These are phyloP conservation scores for Dichetophora obliterata DNA, from an alignment of 2,888 invertebrate species.

Conservation along the genomic window DNA sequence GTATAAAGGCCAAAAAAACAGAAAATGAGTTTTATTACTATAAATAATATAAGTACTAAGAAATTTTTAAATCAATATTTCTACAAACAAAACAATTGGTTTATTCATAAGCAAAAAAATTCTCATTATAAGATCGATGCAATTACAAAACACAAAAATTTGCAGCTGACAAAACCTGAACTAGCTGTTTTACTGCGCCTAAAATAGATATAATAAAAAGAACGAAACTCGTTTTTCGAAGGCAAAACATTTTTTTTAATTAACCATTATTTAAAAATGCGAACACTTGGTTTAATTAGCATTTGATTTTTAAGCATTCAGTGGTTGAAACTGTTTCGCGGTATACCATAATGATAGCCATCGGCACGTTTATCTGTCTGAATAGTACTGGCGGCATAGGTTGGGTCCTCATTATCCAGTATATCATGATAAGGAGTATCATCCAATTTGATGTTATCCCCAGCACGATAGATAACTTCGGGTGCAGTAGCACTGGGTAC, in stretches of 20 bases:
- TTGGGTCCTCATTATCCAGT: neutral
- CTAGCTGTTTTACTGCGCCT: too few species aligned
- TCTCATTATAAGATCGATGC: too few species aligned
- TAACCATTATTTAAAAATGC: neutral
- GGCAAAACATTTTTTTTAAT: too few species aligned
- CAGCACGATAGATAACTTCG: constrained; percentile 48
- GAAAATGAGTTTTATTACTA: too few species aligned
- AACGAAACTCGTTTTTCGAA: too few species aligned
- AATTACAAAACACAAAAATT: too few species aligned
- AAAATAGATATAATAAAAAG: neutral
- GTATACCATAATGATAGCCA: constrained; percentile 57
- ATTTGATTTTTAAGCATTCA: neutral
- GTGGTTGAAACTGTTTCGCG: neutral
- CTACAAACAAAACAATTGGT: too few species aligned
- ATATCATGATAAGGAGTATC: constrained; percentile 40
- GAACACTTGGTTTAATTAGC: neutral
- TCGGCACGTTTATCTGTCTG: constrained; percentile 42
- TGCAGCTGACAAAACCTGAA: too few species aligned
- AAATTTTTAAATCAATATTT: too few species aligned
- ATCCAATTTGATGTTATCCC: constrained; percentile 42
- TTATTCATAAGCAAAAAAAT: too few species aligned
- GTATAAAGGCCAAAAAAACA: too few species aligned
- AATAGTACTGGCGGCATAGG: neutral
- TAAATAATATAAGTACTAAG: too few species aligned
- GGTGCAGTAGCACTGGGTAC: constrained; percentile 41